Conservation (phyloP, 2,113 vertebrate species). For the Hippoglossus stenolepis region DNA sequence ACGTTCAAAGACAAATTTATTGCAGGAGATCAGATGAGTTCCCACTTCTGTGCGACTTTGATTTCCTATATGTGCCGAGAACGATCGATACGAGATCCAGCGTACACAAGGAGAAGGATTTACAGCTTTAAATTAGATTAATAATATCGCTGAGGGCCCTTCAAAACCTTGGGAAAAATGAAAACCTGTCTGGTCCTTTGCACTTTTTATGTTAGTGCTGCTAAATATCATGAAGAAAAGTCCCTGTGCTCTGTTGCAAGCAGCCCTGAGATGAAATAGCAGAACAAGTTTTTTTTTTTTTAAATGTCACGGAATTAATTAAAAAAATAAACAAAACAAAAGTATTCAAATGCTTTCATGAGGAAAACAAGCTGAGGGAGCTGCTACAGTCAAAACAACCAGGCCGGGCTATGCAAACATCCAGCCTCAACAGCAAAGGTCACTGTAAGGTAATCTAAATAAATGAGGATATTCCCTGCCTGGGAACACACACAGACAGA, state of each 20-base stretch:
- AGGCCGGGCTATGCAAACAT: conserved; percentile 56
- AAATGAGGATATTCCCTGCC: conserved; percentile 20
- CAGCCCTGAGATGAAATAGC: conserved; percentile 2
- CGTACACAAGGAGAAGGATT: conserved; percentile 54
- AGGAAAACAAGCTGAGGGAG: conserved; percentile 46
- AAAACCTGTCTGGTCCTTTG: conserved; percentile 5
- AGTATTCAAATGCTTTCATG: conserved; percentile 16
- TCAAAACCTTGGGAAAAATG: conserved; percentile 36
- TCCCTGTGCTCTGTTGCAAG: background rate
- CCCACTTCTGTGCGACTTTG: conserved; percentile 68
- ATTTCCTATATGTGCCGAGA: conserved; percentile 59
- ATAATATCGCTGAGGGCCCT: conserved; percentile 21
- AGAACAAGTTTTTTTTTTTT: background rate
- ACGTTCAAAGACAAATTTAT: conserved; percentile 51
- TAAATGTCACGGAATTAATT: conserved; percentile 53
- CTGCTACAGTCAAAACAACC: conserved; percentile 61
- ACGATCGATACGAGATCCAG: conserved; percentile 59
- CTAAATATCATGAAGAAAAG: conserved; percentile 18
- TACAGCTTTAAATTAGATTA: conserved; percentile 54
- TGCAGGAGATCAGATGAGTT: conserved; percentile 63
- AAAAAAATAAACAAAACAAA: conserved; percentile 23
- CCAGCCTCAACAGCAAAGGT: conserved; percentile 62
- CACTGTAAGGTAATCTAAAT: conserved; percentile 51
- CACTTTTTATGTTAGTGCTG: background rate
- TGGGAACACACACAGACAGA: background rate